A percentile compares a stretch with the other conserved stretches of the same genome.
Conservation (phyloP, 2,113 vertebrate species). For the Peromyscus maniculatus region DNA sequence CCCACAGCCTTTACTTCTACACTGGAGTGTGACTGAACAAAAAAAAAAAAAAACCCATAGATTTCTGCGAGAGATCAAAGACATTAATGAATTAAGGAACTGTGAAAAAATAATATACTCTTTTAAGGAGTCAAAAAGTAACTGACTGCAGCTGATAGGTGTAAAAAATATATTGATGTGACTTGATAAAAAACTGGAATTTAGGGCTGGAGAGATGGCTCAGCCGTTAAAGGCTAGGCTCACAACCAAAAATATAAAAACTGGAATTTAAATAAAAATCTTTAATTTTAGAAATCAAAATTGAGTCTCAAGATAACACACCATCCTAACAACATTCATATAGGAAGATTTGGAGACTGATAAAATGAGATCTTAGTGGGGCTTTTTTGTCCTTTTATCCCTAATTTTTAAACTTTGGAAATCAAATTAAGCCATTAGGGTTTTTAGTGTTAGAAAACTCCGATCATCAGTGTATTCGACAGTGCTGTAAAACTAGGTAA, state of each 20-base stretch:
- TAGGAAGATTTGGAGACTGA: background rate
- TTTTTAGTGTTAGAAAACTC: background rate
- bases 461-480: background rate
- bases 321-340: background rate
- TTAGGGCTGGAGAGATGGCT: no score
- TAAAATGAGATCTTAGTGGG: background rate
- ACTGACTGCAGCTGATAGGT: background rate
- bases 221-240: no score
- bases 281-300: conserved; percentile 22
- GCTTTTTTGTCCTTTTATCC: background rate
- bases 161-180: background rate
- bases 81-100: background rate
- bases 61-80: background rate
- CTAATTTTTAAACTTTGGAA: background rate
- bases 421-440: background rate
- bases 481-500: background rate
- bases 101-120: background rate
- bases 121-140: background rate
- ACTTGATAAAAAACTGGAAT: background rate
- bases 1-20: background rate
- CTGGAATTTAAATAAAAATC: background rate
- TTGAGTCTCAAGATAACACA: background rate
- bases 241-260: background rate
- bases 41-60: background rate
- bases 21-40: background rate